Conservation (phyloP, 2,888 invertebrate species). For the Tipula unca region DNA sequence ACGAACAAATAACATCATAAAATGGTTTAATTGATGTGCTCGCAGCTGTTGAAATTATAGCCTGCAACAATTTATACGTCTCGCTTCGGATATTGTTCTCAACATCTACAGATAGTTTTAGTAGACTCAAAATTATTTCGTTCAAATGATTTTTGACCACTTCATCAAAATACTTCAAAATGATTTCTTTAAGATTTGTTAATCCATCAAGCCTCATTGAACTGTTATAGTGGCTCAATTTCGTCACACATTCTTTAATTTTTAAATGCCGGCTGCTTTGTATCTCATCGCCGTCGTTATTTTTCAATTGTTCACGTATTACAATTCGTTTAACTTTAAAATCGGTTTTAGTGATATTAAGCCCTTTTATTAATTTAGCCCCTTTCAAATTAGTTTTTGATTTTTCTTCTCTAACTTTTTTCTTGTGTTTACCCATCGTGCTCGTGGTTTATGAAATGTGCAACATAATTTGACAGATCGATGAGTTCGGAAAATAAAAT, state of each 20-base stretch:
- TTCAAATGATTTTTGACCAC: slow-evolving; percentile 48
- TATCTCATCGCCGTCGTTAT: slow-evolving; percentile 59
- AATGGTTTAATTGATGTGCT: slow-evolving; percentile 55
- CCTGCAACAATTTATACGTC: slow-evolving; percentile 43
- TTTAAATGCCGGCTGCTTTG: slow-evolving; percentile 64
- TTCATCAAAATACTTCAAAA: slow-evolving; percentile 42
- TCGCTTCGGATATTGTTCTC: slow-evolving; percentile 51
- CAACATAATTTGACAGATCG: neutral
- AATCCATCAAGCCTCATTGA: slow-evolving; percentile 38
- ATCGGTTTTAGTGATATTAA: slow-evolving; percentile 80
- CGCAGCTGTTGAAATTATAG: slow-evolving; percentile 29
- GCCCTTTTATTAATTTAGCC: slow-evolving; percentile 73
- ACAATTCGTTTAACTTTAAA: slow-evolving; percentile 86
- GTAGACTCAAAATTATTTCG: slow-evolving; percentile 57
- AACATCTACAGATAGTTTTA: slow-evolving; percentile 61
- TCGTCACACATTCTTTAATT: slow-evolving; percentile 43
- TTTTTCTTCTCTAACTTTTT: slow-evolving; percentile 73
- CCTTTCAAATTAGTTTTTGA: slow-evolving; percentile 82
- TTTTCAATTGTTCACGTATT: slow-evolving; percentile 63
- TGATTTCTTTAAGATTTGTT: slow-evolving; percentile 33
- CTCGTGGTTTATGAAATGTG: neutral
- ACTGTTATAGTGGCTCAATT: slow-evolving; percentile 44
- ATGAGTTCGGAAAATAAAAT: neutral
- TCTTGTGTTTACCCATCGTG: slow-evolving; percentile 52
- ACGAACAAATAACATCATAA: slow-evolving; percentile 66